Conservation (phyloP, 1,140 invertebrate genomes). For the Branchinecta lindahli region DNA sequence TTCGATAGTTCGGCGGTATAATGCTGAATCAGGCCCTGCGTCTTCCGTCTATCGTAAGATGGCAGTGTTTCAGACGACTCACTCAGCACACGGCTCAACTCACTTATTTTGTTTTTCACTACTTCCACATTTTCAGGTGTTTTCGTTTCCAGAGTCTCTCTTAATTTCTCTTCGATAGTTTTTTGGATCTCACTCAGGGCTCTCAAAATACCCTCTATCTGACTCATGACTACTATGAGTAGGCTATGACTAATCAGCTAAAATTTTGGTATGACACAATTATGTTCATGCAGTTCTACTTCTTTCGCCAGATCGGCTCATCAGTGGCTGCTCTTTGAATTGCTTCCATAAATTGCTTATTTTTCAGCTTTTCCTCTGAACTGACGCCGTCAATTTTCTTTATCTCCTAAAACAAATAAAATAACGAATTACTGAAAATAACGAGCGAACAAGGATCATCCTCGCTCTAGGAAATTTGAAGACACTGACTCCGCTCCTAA, state of each 20-base stretch:
- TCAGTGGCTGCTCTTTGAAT: background rate
- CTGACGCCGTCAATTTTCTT: background rate
- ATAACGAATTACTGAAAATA: background rate
- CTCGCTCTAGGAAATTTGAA: background rate
- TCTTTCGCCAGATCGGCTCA: background rate
- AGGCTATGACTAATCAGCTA: background rate
- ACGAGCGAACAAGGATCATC: background rate
- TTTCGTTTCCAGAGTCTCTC: background rate
- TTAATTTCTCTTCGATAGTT: background rate
- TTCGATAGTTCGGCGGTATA: background rate
- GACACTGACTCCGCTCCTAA: background rate
- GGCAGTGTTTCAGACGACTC: background rate
- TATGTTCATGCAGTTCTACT: background rate
- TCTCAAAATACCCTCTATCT: background rate
- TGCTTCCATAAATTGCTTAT: background rate
- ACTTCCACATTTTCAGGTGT: background rate
- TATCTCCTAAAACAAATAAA: background rate
- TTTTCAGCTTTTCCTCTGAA: background rate
- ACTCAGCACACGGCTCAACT: background rate
- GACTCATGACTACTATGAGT: background rate
- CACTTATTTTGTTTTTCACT: background rate
- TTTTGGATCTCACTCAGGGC: background rate
- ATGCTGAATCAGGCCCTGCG: background rate
- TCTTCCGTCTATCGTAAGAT: background rate
- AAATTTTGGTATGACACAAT: background rate